These are phyloP conservation scores for Lamellibrachia satsuma DNA, from an alignment of 2,888 invertebrate genomes.

Conservation along the genomic window DNA sequence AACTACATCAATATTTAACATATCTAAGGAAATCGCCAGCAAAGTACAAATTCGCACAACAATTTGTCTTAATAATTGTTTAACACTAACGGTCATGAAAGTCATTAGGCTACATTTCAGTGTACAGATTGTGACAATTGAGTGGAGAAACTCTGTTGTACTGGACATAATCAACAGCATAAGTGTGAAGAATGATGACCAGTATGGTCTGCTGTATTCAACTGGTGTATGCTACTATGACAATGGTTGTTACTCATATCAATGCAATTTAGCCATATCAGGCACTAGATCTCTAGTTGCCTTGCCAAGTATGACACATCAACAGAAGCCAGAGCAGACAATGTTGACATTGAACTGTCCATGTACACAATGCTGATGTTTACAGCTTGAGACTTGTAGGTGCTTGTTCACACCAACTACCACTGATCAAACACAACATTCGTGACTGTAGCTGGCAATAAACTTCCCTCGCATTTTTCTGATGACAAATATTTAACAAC, in stretches of 20 bases:
- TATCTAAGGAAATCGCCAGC: neutral
- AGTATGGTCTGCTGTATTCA: neutral
- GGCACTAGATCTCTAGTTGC: neutral
- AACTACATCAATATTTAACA: neutral
- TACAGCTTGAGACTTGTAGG: neutral
- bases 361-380: neutral
- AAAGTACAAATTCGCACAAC: neutral
- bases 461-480: neutral
- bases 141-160: neutral
- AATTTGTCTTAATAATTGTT: neutral
- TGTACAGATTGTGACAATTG: neutral
- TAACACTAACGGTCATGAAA: neutral
- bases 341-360: neutral
- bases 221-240: neutral
- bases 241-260: neutral
- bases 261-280: neutral
- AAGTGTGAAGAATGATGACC: neutral
- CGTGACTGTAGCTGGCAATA: neutral
- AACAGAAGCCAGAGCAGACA: neutral
- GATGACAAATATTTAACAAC: constrained; percentile 6
- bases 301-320: neutral
- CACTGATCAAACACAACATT: neutral
- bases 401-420: neutral
- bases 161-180: neutral
- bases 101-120: neutral